phyloP scores from a whole-genome alignment of 2,797 vertebrate species.

The Phataginus tetradactyla region DNA sequence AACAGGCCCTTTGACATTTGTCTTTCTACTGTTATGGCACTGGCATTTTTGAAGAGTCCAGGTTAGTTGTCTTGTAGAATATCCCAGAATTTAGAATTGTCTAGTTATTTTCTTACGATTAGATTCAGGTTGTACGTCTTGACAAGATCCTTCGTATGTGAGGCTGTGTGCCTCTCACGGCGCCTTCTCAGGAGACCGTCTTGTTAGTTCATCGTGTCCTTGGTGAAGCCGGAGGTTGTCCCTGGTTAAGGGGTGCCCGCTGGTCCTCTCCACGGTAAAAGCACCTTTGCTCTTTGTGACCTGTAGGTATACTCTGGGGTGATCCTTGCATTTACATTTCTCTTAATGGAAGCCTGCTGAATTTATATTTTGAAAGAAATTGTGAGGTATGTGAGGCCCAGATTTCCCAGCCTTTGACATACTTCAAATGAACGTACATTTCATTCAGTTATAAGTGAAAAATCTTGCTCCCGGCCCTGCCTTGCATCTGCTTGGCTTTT shows the following conservation, averaged over 20 bases:
- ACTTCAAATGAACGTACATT: background rate
- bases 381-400: background rate
- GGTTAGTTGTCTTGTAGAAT: background rate
- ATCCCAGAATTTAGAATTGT: background rate
- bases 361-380: background rate
- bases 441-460: background rate
- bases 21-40: background rate
- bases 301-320: background rate
- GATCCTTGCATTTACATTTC: background rate
- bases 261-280: background rate
- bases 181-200: accelerated
- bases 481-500: background rate
- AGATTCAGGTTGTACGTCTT: background rate
- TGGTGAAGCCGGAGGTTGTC: background rate
- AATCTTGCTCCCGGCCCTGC: background rate
- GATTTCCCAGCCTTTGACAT: background rate
- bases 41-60: background rate
- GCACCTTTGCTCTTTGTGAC: background rate
- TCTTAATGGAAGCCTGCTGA: background rate
- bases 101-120: background rate
- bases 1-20: background rate
- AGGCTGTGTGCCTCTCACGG: background rate
- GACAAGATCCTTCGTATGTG: background rate
- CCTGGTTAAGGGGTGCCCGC: background rate
- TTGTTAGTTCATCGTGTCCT: background rate